Evolutionary conservation across 2,888 invertebrate species (phyloP), one percentile per base, ranked within the genome.

Genomic region (Campoplex nolae): DNA sequence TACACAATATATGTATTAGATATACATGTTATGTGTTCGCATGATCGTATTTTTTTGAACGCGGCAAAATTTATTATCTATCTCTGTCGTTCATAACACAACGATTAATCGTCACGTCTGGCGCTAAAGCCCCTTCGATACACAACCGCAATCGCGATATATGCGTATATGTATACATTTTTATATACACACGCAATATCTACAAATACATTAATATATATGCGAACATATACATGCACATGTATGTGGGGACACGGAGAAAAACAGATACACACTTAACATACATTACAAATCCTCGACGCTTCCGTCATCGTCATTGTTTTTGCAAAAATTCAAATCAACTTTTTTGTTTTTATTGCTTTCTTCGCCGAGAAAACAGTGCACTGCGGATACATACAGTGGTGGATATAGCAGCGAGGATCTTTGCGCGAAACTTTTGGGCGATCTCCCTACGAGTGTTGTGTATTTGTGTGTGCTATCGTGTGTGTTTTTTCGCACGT

Each of bases 241-340:
- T n/a, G 48, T 35, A 48, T 42, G 56, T 65, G 42, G 13, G 51
- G 6, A 67, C 42, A 42, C 51, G 32, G 23, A 28, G 18, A 68
- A 70, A 56, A 18, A 54, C 56, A 68, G 45, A 68, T 32, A 62
- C 70, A 62, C 54, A 58, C 32, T 32, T 42, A 28, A 42, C 32
- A 76, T 48, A 80, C 80, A 75, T 42, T 71, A 28, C 23, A 28
- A 68, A 76, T 76, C 56, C 51, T 28, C 85, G 81, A 82, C 81
- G 73, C 42, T 75, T 81, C 76, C 67, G 73, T 77, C 81, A 56
- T 73, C 81, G 85, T 81, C 74, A 85, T 85, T 85, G 82, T 85
- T 85, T 77, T 78, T 74, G 82, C 77, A 68, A 85, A 74, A 85
- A 85, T 82, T 78, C 23, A 71, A 38, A 77, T 56, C 28, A 23